These are phyloP conservation scores for Flexamia atlantica DNA, from an alignment of 2,888 invertebrate species.

Conservation along the genomic window DNA sequence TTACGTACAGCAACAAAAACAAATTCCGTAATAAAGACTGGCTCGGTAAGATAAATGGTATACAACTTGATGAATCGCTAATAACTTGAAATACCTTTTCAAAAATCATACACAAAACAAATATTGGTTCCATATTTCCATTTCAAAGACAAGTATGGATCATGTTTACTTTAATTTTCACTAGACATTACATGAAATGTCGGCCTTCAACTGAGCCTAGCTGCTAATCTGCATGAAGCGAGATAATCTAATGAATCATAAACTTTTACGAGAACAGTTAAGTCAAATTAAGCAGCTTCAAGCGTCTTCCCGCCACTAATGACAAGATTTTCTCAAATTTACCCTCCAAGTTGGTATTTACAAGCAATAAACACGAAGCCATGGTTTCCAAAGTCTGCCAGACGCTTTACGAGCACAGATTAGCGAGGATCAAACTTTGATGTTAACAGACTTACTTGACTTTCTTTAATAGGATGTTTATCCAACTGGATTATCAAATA, in stretches of 20 bases:
- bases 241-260: not conserved
- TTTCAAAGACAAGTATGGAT: no score
- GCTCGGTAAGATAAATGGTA: no score
- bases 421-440: not conserved
- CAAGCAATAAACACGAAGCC: not conserved
- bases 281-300: not conserved
- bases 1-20: no score
- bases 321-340: not conserved
- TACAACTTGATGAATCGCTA: no score
- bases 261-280: not conserved
- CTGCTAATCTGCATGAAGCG: no score
- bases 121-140: no score
- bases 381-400: not conserved
- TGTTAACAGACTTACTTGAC: not conserved
- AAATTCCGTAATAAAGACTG: no score
- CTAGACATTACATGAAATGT: no score
- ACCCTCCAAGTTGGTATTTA: constrained; percentile 9
- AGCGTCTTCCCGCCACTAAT: not conserved
- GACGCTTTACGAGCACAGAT: not conserved
- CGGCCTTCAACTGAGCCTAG: no score
- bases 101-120: no score
- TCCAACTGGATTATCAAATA: not conserved
- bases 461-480: not conserved
- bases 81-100: no score
- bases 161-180: no score